Conservation (phyloP, 1,140 invertebrate species). For the Sitophilus oryzae region DNA sequence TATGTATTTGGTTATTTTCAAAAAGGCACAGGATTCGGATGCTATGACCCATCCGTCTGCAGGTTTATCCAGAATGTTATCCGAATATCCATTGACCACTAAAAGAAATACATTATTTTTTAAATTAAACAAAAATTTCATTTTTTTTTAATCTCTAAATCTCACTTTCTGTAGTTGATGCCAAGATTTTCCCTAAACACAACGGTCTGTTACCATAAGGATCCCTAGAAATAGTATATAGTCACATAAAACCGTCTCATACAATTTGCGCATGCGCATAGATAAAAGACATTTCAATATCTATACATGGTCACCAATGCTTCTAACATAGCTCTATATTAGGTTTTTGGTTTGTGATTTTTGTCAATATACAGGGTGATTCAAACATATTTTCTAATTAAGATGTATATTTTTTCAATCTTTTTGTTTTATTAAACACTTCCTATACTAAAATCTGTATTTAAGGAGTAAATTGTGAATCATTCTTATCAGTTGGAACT, state of each 20-base stretch:
- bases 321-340: no score
- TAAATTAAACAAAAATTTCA: not conserved
- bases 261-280: no score
- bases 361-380: no score
- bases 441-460: no score
- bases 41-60: constrained; percentile 88
- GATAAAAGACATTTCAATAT: no score
- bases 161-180: constrained; percentile 48
- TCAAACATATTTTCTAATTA: no score
- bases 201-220: constrained; percentile 93
- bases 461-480: no score
- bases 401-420: no score
- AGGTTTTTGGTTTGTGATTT: no score
- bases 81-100: constrained; percentile 36
- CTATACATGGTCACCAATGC: no score
- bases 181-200: constrained; percentile 87
- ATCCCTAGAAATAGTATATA: constrained; percentile 54
- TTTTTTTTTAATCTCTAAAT: not conserved
- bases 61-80: constrained; percentile 23
- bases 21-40: constrained; percentile 93
- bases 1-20: constrained; percentile 77
- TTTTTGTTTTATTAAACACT: no score
- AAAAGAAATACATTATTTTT: constrained; percentile 21
- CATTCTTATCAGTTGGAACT: no score
- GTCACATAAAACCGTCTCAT: not conserved